phyloP scores from a whole-genome alignment of 2,113 vertebrate species.

The Synodontis membranacea region DNA sequence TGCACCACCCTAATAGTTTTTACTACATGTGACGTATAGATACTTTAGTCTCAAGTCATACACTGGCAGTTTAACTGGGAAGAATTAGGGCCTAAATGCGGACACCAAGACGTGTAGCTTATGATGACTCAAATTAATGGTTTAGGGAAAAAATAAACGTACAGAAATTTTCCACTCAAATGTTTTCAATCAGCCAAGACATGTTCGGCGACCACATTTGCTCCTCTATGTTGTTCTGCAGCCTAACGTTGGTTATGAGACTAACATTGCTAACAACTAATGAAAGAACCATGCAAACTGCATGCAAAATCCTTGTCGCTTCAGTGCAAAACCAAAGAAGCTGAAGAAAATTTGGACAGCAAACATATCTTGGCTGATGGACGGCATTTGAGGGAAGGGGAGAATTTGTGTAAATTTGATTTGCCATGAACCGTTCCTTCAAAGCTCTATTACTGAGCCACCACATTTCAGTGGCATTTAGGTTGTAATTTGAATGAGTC shows the following conservation, averaged over 20 bases:
- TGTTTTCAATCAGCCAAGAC: conserved; percentile 26
- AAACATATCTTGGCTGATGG: conserved; percentile 25
- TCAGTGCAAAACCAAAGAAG: conserved; percentile 40
- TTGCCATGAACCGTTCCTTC: conserved; percentile 29
- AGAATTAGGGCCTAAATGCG: not conserved
- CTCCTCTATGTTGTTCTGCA: conserved; percentile 15
- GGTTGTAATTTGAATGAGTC: conserved; percentile 28
- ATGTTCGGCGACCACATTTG: not conserved
- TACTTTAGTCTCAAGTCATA: not conserved
- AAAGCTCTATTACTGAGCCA: conserved; percentile 31
- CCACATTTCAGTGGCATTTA: conserved; percentile 29
- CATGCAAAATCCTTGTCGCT: conserved; percentile 22
- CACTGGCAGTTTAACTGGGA: not conserved
- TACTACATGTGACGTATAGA: not conserved
- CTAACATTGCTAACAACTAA: conserved; percentile 22
- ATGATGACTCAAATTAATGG: conserved; percentile 2
- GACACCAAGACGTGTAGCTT: not conserved
- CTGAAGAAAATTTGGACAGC: conserved; percentile 38
- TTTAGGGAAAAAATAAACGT: conserved; percentile 27
- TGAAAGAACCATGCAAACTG: conserved; percentile 32
- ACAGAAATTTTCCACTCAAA: conserved; percentile 26
- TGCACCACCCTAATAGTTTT: too few species aligned
- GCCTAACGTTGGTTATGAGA: conserved; percentile 10
- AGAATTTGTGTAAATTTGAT: conserved; percentile 39
- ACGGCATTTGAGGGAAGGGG: conserved; percentile 28